These are phyloP conservation scores for Eilema griseolum DNA, from an alignment of 2,888 invertebrate genomes.

Conservation along the genomic window DNA sequence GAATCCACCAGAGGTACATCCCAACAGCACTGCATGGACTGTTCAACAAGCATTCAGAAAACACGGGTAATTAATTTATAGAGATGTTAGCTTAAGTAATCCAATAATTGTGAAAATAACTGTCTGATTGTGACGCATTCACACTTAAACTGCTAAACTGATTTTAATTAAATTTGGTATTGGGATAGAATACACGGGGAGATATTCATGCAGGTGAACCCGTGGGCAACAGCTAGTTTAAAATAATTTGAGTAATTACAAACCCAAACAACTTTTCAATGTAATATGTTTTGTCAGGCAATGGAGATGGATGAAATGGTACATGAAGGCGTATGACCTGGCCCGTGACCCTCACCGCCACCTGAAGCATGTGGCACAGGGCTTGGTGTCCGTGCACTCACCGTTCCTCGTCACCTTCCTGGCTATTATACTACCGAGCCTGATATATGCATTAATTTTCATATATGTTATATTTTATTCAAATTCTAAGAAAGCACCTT, in stretches of 20 bases:
- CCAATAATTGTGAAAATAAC: too few relatives aligned
- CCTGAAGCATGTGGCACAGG: background rate
- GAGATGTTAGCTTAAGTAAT: too few relatives aligned
- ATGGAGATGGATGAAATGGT: slow-evolving; percentile 43
- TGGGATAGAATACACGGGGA: too few relatives aligned
- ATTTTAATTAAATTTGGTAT: too few relatives aligned
- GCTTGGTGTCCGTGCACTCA: slow-evolving; percentile 24
- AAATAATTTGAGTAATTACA: too few relatives aligned
- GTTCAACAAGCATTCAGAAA: slow-evolving; percentile 26
- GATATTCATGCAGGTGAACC: too few relatives aligned
- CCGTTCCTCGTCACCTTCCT: slow-evolving; percentile 38
- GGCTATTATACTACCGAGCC: slow-evolving; percentile 44
- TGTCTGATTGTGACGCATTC: too few relatives aligned
- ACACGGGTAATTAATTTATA: slow-evolving; percentile 29
- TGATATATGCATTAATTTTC: slow-evolving; percentile 40
- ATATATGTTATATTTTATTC: slow-evolving; percentile 45
- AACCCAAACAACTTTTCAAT: too few relatives aligned
- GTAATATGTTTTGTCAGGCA: slow-evolving; percentile 32
- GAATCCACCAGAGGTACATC: slow-evolving; percentile 26
- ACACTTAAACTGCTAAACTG: too few relatives aligned
- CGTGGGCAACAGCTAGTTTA: too few relatives aligned
- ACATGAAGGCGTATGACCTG: slow-evolving; percentile 21
- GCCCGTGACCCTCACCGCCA: slow-evolving; percentile 12
- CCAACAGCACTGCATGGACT: slow-evolving; percentile 35
- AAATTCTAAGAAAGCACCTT: slow-evolving; percentile 36